Evolutionary conservation across 1,140 invertebrate species (phyloP), one percentile per base, ranked within the genome.

Genomic region (Steinernema khuongi): DNA sequence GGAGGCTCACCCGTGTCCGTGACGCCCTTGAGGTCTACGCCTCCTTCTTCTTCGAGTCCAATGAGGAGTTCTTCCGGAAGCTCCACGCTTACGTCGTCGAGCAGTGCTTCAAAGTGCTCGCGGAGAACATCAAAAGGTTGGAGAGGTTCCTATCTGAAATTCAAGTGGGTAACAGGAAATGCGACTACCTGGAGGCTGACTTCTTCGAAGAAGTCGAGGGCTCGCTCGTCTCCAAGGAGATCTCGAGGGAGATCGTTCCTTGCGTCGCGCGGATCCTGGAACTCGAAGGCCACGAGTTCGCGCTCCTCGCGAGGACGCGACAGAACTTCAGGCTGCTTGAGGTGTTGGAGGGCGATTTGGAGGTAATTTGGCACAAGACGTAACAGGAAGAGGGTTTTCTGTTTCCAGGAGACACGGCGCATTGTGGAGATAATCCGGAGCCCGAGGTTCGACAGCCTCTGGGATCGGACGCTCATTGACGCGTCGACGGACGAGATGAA

Each of bases 41-140:
- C 4, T 11, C 11, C 14, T 60, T 60, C 22, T 60, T 60, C 19
- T 2, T 22, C 11, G 50, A 60, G 4, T 60, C 50, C 11, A 60
- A 60, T 22, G 22, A 60, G 22, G 50, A 60, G 2, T 60, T 60
- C 50, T 60, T 60, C 50, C 50, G 50, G 50, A 60, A 60, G 22
- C 50, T 60, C 22, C 26, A 60, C 19, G 4, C 22, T 22, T 60
- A 17, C 22, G 50, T 60, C 11, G 50, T 60, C 7, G 50, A 60
- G 22, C 11, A 60, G 4, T 60, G 50, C 26, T 60, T 60, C 22
- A 60, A 60, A 22, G 26, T 60, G 4, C 14, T 60, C 50, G 50
- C 50, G 14, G 19, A 60, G 50, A 60, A 60, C 50, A 17, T 60
- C 11, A 60, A 60, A 26, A 60, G 50, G 50, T 60, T 11, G 14